These are phyloP conservation scores for Empidonax alnorum DNA, from an alignment of 2,113 vertebrate species.

Conservation along the genomic window DNA sequence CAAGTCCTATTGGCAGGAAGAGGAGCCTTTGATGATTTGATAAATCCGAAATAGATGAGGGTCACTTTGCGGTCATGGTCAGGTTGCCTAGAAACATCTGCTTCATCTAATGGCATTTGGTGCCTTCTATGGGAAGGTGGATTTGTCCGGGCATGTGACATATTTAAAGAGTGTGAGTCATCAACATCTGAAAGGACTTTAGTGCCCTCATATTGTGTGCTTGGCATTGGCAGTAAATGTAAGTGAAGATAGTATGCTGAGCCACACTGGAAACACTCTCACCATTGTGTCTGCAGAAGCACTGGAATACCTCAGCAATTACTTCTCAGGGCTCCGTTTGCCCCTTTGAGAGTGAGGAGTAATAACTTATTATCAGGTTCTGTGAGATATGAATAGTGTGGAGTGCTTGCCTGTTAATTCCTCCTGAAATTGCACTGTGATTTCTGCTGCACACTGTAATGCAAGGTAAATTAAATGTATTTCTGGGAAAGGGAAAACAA, in stretches of 20 bases:
- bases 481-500: not conserved
- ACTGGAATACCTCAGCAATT: not conserved
- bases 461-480: slow-evolving; percentile 10
- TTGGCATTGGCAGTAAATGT: not conserved
- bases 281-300: not conserved
- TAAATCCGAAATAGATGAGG: slow-evolving; percentile 55
- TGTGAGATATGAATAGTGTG: slow-evolving; percentile 2
- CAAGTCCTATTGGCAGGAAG: slow-evolving; percentile 24
- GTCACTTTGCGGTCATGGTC: not conserved
- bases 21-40: slow-evolving; percentile 39
- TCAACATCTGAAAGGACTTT: slow-evolving; percentile 43
- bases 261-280: slow-evolving; percentile 25
- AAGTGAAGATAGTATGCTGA: slow-evolving; percentile 17
- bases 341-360: not conserved
- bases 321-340: not conserved
- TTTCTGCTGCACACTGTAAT: slow-evolving; percentile 15
- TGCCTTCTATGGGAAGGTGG: slow-evolving; percentile 47
- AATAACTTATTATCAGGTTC: slow-evolving; percentile 50
- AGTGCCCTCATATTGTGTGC: not conserved
- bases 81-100: slow-evolving; percentile 45
- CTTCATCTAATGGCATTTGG: slow-evolving; percentile 30
- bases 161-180: slow-evolving; percentile 55
- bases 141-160: slow-evolving; percentile 23
- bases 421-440: slow-evolving; percentile 30
- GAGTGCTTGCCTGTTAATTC: slow-evolving; percentile 19